Evolutionary conservation across 2,797 vertebrate species (phyloP).

Genomic region (Gymnodraco acuticeps): DNA sequence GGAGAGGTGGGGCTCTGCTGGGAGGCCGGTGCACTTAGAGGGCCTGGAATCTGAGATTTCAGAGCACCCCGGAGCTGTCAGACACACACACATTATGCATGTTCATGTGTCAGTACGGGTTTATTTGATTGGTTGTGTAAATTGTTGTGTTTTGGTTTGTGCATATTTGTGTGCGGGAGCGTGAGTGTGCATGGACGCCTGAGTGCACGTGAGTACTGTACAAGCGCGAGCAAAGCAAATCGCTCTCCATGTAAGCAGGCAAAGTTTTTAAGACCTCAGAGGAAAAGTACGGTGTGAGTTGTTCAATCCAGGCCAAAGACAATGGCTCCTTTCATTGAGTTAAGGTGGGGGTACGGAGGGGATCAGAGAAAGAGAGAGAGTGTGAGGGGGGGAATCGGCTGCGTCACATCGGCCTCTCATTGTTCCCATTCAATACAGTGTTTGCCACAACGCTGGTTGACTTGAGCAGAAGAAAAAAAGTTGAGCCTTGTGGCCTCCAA

Average conservation of each 20-base stretch:
- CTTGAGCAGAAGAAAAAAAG: constrained; percentile 28
- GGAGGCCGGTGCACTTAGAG: constrained; percentile 53
- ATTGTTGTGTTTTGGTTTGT: background rate
- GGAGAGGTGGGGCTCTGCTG: constrained; percentile 73
- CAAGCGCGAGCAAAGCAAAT: constrained; percentile 22
- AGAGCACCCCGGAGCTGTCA: constrained; percentile 21
- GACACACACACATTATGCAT: constrained; percentile 16
- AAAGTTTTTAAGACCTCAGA: constrained; percentile 65
- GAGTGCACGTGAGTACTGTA: constrained; percentile 28
- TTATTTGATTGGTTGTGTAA: background rate
- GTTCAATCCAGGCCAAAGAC: constrained; percentile 71
- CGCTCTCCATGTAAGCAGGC: constrained; percentile 45
- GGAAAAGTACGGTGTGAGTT: constrained; percentile 71
- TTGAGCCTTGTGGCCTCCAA: constrained; percentile 27
- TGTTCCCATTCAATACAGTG: constrained; percentile 53
- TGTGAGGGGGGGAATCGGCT: constrained; percentile 30
- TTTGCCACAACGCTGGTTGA: constrained; percentile 47
- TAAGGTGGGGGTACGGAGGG: constrained; percentile 47
- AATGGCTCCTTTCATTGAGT: constrained; percentile 76
- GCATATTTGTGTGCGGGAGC: background rate
- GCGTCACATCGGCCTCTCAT: constrained; percentile 56
- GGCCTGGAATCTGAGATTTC: constrained; percentile 71
- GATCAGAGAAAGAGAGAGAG: constrained; percentile 11
- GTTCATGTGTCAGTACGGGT: constrained; percentile 4
- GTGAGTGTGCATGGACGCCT: background rate